phyloP scores from a whole-genome alignment of 2,113 vertebrate species.

The Chamaetylas fuelleborni region DNA sequence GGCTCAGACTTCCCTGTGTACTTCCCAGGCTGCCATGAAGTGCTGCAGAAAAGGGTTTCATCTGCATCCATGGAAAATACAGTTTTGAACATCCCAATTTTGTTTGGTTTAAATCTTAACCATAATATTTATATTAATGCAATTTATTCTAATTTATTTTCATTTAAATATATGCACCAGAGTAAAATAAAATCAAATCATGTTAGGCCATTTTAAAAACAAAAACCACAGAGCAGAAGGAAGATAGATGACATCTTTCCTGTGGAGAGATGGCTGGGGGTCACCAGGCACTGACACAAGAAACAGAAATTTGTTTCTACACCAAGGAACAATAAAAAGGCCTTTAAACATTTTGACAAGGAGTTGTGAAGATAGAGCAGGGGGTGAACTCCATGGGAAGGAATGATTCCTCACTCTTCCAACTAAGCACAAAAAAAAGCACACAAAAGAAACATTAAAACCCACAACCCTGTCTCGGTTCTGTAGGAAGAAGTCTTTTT shows the following conservation, averaged over 20 bases:
- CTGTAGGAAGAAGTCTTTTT: not conserved
- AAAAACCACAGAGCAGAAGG: not conserved
- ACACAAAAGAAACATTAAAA: not conserved
- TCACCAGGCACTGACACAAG: not conserved
- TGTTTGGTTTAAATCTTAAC: not conserved
- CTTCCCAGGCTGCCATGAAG: not conserved
- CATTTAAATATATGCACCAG: not conserved
- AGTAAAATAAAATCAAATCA: not conserved
- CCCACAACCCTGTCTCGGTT: not conserved
- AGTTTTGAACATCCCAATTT: not conserved
- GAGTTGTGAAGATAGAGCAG: not conserved
- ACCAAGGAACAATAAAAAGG: not conserved
- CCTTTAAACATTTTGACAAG: not conserved
- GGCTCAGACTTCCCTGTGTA: fast-evolving
- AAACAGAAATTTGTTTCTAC: not conserved
- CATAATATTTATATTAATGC: constrained; percentile 5
- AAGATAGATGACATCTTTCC: not conserved
- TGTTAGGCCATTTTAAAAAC: not conserved
- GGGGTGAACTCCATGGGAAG: not conserved
- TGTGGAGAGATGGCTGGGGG: not conserved
- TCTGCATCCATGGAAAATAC: not conserved
- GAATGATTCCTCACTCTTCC: not conserved
- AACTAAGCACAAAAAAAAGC: not conserved
- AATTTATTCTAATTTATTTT: constrained; percentile 2
- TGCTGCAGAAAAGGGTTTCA: not conserved